Percentiles rank a stretch among this genome's conserved stretches.
These are phyloP conservation scores for Heliconius hewitsoni DNA, from an alignment of 1,140 invertebrate species.

Conservation along the genomic window DNA sequence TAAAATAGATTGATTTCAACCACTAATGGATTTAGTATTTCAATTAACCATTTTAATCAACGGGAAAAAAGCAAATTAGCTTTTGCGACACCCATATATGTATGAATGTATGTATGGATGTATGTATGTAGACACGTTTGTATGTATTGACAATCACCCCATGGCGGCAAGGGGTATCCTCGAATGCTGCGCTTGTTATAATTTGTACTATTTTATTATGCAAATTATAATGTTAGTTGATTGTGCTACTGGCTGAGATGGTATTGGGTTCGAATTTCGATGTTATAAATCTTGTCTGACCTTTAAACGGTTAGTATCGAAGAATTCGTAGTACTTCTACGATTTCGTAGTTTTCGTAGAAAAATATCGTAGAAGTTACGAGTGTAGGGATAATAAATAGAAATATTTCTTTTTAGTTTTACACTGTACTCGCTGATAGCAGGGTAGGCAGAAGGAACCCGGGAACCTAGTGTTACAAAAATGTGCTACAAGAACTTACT, in stretches of 20 bases:
- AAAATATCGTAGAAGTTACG: too few relatives aligned
- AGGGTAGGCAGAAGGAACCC: too few relatives aligned
- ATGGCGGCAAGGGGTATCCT: conserved; percentile 7
- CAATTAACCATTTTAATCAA: conserved; percentile 10
- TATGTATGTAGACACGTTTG: neutral
- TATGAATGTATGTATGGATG: neutral
- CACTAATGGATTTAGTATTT: conserved; percentile 12
- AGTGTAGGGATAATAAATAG: too few relatives aligned
- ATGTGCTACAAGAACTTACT: too few relatives aligned
- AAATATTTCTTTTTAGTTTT: too few relatives aligned
- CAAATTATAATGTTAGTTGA: neutral
- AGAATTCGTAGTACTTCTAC: too few relatives aligned
- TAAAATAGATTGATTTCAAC: neutral
- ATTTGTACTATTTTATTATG: conserved; percentile 11
- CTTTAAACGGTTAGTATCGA: too few relatives aligned
- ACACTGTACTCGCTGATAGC: too few relatives aligned
- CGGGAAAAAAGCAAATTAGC: conserved; percentile 13
- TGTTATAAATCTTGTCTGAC: neutral
- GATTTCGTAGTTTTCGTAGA: too few relatives aligned
- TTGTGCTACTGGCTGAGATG: neutral
- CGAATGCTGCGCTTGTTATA: neutral
- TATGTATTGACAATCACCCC: conserved; percentile 6
- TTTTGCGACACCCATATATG: neutral
- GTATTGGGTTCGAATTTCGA: neutral
- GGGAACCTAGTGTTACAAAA: too few relatives aligned